These are phyloP conservation scores for Intellagama lesueurii DNA, from an alignment of 2,797 vertebrate genomes.

Conservation along the genomic window DNA sequence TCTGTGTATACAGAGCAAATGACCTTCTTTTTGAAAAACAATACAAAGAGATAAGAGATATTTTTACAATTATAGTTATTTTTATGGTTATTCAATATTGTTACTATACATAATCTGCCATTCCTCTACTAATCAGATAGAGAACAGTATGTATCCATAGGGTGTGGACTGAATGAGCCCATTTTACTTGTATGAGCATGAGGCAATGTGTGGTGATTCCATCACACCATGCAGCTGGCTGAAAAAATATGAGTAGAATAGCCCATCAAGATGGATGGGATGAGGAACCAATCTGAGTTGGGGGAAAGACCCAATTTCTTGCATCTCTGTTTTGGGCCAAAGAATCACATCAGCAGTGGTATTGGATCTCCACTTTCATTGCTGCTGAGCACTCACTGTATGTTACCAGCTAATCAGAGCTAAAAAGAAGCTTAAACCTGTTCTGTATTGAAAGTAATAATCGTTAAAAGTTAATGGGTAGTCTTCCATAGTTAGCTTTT, in stretches of 20 bases:
- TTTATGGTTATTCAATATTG: not conserved
- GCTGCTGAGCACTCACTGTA: not conserved
- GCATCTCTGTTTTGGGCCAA: not conserved
- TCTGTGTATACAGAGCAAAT: not conserved
- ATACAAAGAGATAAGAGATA: too few relatives aligned
- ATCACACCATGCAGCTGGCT: not conserved
- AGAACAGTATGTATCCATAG: too few relatives aligned
- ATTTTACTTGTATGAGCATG: not conserved
- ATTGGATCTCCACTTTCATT: not conserved
- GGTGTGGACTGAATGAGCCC: not conserved
- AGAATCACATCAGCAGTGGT: not conserved
- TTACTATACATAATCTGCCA: not conserved
- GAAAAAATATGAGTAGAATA: not conserved
- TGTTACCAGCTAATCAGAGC: not conserved
- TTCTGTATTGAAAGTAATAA: not conserved
- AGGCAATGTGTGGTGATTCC: not conserved
- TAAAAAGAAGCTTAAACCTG: not conserved
- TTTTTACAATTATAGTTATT: too few relatives aligned
- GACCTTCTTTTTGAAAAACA: not conserved
- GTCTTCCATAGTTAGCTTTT: not conserved
- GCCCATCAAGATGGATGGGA: not conserved
- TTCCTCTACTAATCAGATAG: too few relatives aligned
- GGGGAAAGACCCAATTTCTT: not conserved
- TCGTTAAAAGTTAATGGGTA: accelerated
- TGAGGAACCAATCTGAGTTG: not conserved